Evolutionary conservation across 2,888 invertebrate genomes (phyloP).

Genomic region (Ceramica pisi): DNA sequence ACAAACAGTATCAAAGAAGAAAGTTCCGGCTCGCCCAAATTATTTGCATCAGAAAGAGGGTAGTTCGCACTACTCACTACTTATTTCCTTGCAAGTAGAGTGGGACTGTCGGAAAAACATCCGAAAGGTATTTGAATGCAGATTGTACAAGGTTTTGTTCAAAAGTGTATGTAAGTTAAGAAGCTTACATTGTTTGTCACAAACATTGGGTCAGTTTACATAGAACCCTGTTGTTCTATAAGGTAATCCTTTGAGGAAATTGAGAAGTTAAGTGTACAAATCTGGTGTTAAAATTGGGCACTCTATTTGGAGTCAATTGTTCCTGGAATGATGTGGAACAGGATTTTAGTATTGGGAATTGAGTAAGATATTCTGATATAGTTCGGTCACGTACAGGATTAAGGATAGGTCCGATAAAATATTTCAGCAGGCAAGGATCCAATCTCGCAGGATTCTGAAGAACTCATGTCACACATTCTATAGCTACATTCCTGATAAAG

Average conservation of each 20-base stretch:
- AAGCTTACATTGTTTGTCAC: conserved; percentile 42
- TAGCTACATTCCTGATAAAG: conserved; percentile 9
- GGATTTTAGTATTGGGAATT: conserved; percentile 4
- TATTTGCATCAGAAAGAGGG: conserved; percentile 85
- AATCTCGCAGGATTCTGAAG: conserved; percentile 20
- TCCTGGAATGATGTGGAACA: neutral
- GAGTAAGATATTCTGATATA: conserved; percentile 24
- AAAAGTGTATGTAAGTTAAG: conserved; percentile 58
- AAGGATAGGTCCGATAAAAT: conserved; percentile 28
- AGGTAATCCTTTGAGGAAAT: conserved; percentile 4
- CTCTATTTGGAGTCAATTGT: conserved; percentile 5
- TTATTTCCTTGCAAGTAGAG: conserved; percentile 70
- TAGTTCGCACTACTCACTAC: conserved; percentile 72
- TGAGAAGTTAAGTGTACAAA: neutral
- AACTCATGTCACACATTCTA: conserved; percentile 13
- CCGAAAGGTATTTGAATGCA: conserved; percentile 78
- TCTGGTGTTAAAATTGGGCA: neutral
- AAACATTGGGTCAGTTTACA: conserved; percentile 38
- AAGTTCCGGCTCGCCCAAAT: conserved; percentile 77
- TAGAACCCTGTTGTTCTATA: conserved; percentile 25
- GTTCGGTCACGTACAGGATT: conserved; percentile 37
- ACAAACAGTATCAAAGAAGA: conserved; percentile 77
- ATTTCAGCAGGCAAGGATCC: conserved; percentile 38
- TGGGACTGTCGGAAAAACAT: conserved; percentile 72
- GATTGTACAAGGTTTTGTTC: conserved; percentile 69